Evolutionary conservation across 2,113 vertebrate genomes (phyloP).

Genomic region (Tonatia bakeri): DNA sequence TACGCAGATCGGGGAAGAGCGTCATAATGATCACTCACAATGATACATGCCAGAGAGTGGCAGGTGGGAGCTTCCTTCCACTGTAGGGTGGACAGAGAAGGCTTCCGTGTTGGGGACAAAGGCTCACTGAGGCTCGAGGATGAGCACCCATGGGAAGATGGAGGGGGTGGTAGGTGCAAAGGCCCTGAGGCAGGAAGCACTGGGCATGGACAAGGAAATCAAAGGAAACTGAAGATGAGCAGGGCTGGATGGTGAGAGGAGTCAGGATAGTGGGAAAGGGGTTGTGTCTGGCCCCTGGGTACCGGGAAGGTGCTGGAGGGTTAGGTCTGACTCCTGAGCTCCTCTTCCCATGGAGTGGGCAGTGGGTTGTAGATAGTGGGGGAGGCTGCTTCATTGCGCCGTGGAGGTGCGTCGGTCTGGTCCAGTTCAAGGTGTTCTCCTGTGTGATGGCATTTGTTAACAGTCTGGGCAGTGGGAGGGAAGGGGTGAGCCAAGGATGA

Average conservation of each 20-base stretch:
- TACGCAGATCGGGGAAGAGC: not conserved
- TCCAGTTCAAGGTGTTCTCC: not conserved
- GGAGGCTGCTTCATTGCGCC: not conserved
- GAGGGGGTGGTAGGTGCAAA: not conserved
- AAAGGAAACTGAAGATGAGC: not conserved
- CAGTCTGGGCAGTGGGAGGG: not conserved
- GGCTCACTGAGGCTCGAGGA: not conserved
- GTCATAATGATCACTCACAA: too few relatives aligned
- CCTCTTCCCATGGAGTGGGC: not conserved
- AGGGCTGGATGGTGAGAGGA: not conserved
- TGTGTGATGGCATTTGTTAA: too few relatives aligned
- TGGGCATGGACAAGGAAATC: not conserved
- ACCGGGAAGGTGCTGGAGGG: not conserved
- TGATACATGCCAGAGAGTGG: not conserved
- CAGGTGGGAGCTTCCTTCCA: not conserved
- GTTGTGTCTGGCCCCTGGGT: not conserved
- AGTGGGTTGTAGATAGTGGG: accelerated
- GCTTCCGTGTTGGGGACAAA: not conserved
- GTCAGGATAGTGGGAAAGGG: not conserved
- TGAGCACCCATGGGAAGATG: accelerated
- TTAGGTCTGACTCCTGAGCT: not conserved
- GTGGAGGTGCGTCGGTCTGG: not conserved
- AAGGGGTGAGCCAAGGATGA: not conserved
- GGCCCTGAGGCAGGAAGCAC: not conserved
- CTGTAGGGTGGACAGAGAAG: too few relatives aligned